phyloP scores from a whole-genome alignment of 2,888 invertebrate species.

The Epistrophella euchroma region DNA sequence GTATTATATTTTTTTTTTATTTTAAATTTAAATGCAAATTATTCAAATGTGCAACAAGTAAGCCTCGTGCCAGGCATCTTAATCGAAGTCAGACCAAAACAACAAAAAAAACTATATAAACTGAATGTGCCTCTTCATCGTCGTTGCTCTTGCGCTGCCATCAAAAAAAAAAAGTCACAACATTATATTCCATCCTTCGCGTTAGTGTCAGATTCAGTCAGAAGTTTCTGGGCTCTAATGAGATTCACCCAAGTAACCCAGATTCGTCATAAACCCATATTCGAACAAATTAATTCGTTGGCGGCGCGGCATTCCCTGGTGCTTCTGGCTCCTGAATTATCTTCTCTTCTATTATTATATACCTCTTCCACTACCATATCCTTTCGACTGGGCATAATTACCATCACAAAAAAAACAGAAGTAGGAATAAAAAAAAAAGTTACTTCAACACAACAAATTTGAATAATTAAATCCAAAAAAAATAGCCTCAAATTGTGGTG shows the following conservation, averaged over 20 bases:
- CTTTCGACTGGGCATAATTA: constrained; percentile 67
- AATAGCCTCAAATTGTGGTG: constrained; percentile 58
- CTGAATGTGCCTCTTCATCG: constrained; percentile 1
- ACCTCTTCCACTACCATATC: constrained; percentile 43
- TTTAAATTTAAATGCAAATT: constrained; percentile 72
- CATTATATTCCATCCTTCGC: constrained; percentile 51
- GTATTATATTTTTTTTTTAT: constrained; percentile 19
- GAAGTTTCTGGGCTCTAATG: constrained; percentile 56
- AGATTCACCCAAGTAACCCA: constrained; percentile 75
- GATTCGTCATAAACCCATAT: constrained; percentile 75
- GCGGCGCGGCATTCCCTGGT: constrained; percentile 20
- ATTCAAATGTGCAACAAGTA: constrained; percentile 76
- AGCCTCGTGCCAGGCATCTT: constrained; percentile 76
- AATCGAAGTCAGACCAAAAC: constrained; percentile 48
- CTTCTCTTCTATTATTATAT: constrained; percentile 10
- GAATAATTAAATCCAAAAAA: constrained; percentile 75
- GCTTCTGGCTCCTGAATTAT: constrained; percentile 59
- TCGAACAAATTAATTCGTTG: constrained; percentile 73
- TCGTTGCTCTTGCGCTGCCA: constrained; percentile 44
- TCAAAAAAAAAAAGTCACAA: constrained; percentile 70
- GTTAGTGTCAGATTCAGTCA: constrained; percentile 33
- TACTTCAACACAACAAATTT: constrained; percentile 68
- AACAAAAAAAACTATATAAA: constrained; percentile 15
- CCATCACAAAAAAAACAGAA: constrained; percentile 54
- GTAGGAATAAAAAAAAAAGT: constrained; percentile 40